Conservation (phyloP, 2,797 vertebrate genomes). For the Carcharodon carcharias region DNA sequence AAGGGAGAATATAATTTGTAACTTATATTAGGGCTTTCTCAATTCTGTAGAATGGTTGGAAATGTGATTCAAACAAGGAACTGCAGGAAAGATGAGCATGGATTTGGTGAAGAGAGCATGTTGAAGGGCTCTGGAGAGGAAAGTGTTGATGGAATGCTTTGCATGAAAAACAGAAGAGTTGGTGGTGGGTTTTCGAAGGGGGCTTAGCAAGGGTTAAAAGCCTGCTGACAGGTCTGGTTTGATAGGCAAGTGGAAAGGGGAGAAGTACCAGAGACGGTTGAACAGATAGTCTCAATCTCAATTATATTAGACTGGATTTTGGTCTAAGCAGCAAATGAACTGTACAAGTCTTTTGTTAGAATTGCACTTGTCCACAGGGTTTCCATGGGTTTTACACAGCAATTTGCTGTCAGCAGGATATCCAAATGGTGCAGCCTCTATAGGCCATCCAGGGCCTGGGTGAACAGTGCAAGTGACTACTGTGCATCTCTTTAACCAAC, state of each 20-base stretch:
- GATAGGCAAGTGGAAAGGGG: not conserved
- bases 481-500: not conserved
- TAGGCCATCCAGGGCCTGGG: too few species aligned
- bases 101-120: not conserved
- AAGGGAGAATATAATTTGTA: not conserved
- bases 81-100: not conserved
- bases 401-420: too few species aligned
- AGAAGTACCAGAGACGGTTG: not conserved
- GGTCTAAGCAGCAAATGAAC: too few species aligned
- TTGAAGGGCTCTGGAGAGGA: not conserved
- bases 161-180: too few species aligned
- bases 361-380: too few species aligned
- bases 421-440: too few species aligned
- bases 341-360: too few species aligned
- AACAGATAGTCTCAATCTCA: not conserved
- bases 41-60: not conserved
- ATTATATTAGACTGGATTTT: too few species aligned
- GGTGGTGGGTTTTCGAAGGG: not conserved
- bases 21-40: not conserved
- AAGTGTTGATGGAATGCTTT: not conserved
- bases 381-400: too few species aligned
- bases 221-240: not conserved
- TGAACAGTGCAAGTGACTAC: not conserved
- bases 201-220: not conserved
- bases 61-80: not conserved